These are phyloP conservation scores for Corythaixoides concolor DNA, from an alignment of 2,113 vertebrate species.

Conservation along the genomic window DNA sequence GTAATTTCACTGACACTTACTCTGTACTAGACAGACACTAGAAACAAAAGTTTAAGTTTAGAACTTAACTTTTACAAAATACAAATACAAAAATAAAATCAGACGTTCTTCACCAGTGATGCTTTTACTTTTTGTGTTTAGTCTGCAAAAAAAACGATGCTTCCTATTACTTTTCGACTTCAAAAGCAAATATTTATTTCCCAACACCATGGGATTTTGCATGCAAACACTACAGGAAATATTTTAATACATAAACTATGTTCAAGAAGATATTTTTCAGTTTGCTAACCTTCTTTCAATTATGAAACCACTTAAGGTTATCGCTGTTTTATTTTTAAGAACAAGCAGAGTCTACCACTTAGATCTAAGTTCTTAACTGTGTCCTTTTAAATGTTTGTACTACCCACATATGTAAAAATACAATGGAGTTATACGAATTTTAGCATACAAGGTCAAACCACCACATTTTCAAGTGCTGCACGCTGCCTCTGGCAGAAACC, in stretches of 20 bases:
- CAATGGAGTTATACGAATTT: neutral
- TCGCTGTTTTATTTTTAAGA: neutral
- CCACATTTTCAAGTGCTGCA: neutral
- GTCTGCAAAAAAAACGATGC: neutral
- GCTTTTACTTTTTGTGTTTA: neutral
- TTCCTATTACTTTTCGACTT: neutral
- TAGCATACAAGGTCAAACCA: conserved; percentile 8
- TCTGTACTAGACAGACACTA: neutral
- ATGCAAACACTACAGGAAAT: neutral
- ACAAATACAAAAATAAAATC: neutral
- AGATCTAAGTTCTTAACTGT: neutral
- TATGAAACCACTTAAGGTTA: neutral
- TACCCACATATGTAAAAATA: neutral
- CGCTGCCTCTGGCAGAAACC: conserved; percentile 3
- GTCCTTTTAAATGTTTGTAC: neutral
- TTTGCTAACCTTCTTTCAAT: neutral
- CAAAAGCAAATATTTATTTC: neutral
- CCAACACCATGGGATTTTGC: neutral
- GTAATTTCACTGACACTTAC: neutral
- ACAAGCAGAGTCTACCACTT: neutral
- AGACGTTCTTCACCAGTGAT: neutral
- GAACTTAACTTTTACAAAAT: neutral
- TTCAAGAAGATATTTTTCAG: neutral
- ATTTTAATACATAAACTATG: neutral
- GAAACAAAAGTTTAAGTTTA: neutral